Conservation (phyloP, 2,113 vertebrate genomes). For the Apaloderma vittatum region DNA sequence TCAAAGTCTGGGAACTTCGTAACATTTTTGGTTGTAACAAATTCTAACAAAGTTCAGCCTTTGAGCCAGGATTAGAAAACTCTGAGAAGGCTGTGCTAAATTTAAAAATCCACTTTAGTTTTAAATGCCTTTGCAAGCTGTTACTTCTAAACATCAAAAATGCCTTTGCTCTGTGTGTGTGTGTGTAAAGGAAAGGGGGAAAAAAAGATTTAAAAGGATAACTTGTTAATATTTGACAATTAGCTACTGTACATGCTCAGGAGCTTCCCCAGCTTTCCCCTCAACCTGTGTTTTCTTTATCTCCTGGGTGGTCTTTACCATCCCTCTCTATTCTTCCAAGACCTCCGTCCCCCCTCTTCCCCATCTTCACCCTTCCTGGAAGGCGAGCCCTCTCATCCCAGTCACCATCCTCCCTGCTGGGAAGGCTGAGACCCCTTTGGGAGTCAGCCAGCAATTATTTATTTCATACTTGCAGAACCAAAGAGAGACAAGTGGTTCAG, state of each 20-base stretch:
- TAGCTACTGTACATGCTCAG: conserved; percentile 57
- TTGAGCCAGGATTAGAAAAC: conserved; percentile 41
- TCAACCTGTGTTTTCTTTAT: conserved; percentile 40
- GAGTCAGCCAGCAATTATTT: not conserved
- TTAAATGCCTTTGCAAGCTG: conserved; percentile 28
- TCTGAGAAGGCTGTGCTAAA: conserved; percentile 38
- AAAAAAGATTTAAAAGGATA: not conserved
- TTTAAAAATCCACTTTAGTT: conserved; percentile 38
- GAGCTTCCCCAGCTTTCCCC: not conserved
- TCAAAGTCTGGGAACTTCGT: conserved; percentile 42
- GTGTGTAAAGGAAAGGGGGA: not conserved
- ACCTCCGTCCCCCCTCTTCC: not conserved
- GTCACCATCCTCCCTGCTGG: not conserved
- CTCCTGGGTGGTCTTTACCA: conserved; percentile 47
- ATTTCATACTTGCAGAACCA: not conserved
- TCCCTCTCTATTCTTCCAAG: not conserved
- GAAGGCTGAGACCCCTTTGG: not conserved
- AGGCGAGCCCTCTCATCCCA: not conserved
- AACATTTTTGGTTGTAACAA: conserved; percentile 40
- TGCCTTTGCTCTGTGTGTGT: not conserved
- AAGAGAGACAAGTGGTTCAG: not conserved
- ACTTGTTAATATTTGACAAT: conserved; percentile 34
- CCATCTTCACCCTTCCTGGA: not conserved
- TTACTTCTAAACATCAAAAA: not conserved
- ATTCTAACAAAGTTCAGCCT: conserved; percentile 43